Evolutionary conservation across 1,140 invertebrate genomes (phyloP), one percentile per base, ranked within the genome.

Genomic region (Caerostris darwini): DNA sequence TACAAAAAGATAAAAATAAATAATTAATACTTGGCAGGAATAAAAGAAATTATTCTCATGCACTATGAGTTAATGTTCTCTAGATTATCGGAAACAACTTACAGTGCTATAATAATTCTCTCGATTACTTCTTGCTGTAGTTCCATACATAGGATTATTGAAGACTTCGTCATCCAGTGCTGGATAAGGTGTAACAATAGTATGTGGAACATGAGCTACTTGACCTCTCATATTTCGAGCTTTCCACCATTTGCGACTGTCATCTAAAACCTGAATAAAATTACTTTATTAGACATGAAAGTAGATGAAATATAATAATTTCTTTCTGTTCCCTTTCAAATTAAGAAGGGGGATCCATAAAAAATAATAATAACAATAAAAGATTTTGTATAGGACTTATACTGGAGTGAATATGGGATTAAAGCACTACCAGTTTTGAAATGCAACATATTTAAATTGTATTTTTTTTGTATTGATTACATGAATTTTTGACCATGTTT

Each of bases 191-290:
- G 98, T 97, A 61, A 99, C 98, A 96, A 99, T 99, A 53, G 99
- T 99, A 96, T 99, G 98, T 3, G 99, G 99, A 87, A 99, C 99
- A 96, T 99, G 99, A 77, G 98, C 99, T 10, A 98, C 96, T 95
- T 98, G 97, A 4, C 98, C 98, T 94, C 97, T 97, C 59, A 97
- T 97, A 96, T 99, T 99, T 93, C 98, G 97, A 94, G 99, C 98
- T 96, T 99, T 99, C 99, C 99, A 99, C 99, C 99, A 99, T 96
- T 99, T 99, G 95, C 99, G 97, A 81, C 97, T 98, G 96, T 99
- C 98, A 96, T 99, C 99, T 87, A 99, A 96, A 82, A 99, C 97
- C 98, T 99, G 95, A 5, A 95, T 17, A 34, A 34, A 34, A 34
- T 34, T 34, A 34, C 34, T 34, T 34, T 34, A 34, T 34, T 34